Percentiles rank a stretch among this genome's conserved stretches.
Conservation (phyloP, 2,113 vertebrate genomes). For the Sinosuthora webbiana region DNA sequence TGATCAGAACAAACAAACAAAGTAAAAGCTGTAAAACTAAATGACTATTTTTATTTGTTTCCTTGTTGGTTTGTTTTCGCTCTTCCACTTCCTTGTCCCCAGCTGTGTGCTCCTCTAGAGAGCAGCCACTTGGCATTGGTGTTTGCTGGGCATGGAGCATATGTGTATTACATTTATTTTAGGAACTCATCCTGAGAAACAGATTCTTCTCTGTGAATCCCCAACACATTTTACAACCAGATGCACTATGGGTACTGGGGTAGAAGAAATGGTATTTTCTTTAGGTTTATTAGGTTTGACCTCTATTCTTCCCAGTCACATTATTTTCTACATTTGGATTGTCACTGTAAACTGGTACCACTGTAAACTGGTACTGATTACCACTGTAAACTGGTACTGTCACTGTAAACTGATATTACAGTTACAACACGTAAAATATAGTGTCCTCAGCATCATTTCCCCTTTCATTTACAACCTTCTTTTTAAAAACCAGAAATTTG, state of each 20-base stretch:
- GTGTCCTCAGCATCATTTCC: background rate
- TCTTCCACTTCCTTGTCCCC: conserved; percentile 36
- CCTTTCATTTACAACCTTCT: background rate
- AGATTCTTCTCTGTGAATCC: background rate
- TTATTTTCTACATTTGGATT: background rate
- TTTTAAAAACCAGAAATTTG: background rate
- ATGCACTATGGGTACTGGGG: background rate
- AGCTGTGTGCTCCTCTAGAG: conserved; percentile 19
- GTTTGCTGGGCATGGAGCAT: background rate
- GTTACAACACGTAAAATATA: background rate
- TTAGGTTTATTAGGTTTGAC: background rate
- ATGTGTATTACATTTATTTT: background rate
- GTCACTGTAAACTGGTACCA: background rate
- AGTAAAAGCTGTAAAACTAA: conserved; percentile 63
- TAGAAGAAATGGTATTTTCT: background rate
- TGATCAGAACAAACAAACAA: conserved; percentile 57
- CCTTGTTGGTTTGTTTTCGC: conserved; percentile 2
- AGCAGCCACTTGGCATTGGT: conserved; percentile 19
- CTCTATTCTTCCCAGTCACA: background rate
- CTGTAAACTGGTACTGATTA: too few species aligned
- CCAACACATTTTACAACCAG: background rate
- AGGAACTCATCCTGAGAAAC: background rate
- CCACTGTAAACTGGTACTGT: background rate
- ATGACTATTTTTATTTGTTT: conserved; percentile 38
- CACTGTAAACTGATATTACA: background rate